Base-by-base conservation (phyloP, 2,888 invertebrate species). In the Chelonus formosanus region DNA sequence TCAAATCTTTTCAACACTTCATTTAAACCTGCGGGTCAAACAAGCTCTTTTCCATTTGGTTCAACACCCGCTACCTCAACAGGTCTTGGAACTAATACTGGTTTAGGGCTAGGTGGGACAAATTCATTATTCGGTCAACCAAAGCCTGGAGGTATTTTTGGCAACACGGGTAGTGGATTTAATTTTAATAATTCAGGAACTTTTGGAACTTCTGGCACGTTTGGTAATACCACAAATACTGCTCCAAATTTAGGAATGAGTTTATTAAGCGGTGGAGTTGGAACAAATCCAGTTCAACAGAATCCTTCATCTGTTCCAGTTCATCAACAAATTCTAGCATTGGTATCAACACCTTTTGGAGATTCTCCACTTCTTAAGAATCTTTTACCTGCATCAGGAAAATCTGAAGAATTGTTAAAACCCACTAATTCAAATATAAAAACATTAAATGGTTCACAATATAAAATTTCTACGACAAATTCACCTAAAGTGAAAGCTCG, bases 361-460 rank as follows among this genome's bases (percentile, higher is more conserved):
- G 94, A 96, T 80, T 92, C 92, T 44, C 92, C 94, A 0, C 88
- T 97, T 1, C 91, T 94, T 82, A 92, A 92, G 76, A 93, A 93
- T 78, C 81, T 94, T 0, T 71, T 85, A 20, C 85, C 85, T 3
- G 86, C 86, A 65, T 86, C 86, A 52, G 86, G 86, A 3, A 89
- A 88, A 75, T 85, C 88, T 2, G 91, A 91, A 63, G 91, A 92
- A 59, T 87, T 90, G 0, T 81, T 92, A 34, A 91, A 91, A 74
- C 90, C 91, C 0, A 90, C 91, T 0, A 91, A 91, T 86, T 91
- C 90, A 44, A 87, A 88, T 0, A 91, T 92, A 0, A 91, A 92
- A 80, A 86, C 89, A 31, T 80, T 92, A 67, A 90, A 88, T 60
- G 83, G 83, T 44, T 84, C 72, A 68, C 88, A 86, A 70, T 90